Percentiles rank a stretch among this genome's conserved stretches.
These are phyloP conservation scores for Eubucco bourcierii DNA, from an alignment of 2,113 vertebrate species.

Conservation along the genomic window DNA sequence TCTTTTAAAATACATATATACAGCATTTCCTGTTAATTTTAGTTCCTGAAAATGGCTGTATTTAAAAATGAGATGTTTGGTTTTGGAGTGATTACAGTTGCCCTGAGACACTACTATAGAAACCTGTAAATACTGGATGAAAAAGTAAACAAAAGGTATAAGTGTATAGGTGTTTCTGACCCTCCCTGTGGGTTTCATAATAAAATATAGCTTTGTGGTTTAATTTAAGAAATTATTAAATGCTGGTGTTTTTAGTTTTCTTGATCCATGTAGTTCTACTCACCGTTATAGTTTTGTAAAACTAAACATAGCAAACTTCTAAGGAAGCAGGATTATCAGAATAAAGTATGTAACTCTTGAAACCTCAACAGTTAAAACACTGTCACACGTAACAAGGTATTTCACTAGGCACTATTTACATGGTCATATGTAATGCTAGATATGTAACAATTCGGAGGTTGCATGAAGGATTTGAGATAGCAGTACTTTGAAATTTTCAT, in stretches of 20 bases:
- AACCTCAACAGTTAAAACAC: not conserved
- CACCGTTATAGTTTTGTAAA: not conserved
- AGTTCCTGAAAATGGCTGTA: conserved; percentile 3
- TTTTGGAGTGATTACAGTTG: not conserved
- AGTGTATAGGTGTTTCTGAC: not conserved
- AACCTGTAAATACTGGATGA: not conserved
- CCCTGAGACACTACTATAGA: not conserved
- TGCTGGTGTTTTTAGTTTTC: not conserved
- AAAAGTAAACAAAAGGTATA: not conserved
- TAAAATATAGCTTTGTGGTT: not conserved
- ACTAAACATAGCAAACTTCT: not conserved
- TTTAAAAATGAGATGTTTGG: not conserved
- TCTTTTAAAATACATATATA: not conserved
- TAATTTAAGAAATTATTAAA: not conserved
- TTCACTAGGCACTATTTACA: not conserved
- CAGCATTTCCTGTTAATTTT: conserved; percentile 23
- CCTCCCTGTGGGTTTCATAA: not conserved
- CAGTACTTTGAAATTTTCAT: not conserved
- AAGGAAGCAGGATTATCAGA: not conserved
- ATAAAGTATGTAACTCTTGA: not conserved
- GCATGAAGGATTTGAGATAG: not conserved
- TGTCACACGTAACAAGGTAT: not conserved
- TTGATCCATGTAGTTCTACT: not conserved
- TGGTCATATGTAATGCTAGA: not conserved
- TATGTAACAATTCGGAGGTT: not conserved